Conservation (phyloP, 2,797 vertebrate species). For the Notamacropus eugenii region DNA sequence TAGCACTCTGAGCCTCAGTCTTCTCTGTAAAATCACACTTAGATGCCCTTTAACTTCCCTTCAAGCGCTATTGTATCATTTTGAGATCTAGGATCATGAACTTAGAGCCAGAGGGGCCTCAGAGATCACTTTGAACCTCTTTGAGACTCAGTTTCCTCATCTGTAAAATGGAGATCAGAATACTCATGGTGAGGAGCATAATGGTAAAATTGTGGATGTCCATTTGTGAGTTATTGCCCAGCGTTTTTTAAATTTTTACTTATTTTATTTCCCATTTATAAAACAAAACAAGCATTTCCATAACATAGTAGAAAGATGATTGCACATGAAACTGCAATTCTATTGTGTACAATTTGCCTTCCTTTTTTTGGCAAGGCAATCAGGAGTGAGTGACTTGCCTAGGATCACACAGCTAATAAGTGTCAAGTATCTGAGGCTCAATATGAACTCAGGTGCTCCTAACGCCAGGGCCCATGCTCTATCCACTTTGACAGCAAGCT, state of each 20-base stretch:
- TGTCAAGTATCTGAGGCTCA: too few species aligned
- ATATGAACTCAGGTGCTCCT: too few species aligned
- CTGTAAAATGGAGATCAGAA: neutral
- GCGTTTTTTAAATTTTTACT: neutral
- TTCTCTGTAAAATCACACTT: neutral
- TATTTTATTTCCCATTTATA: neutral
- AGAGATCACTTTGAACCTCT: neutral
- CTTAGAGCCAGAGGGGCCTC: neutral
- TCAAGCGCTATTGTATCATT: neutral
- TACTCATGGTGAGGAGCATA: neutral
- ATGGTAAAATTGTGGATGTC: neutral
- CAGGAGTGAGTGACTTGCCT: too few species aligned
- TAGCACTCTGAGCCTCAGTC: neutral
- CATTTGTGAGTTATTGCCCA: neutral
- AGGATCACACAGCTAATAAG: too few species aligned
- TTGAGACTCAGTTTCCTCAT: neutral
- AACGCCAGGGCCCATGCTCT: too few species aligned
- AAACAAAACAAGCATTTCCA: neutral
- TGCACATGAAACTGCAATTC: neutral
- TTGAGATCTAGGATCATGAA: neutral
- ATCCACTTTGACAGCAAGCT: too few species aligned
- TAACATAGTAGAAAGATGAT: neutral
- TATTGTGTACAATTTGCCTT: neutral
- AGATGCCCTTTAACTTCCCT: neutral
- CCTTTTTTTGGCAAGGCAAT: too few species aligned